Conservation (phyloP, 2,113 vertebrate species). For the Antigone vipio region DNA sequence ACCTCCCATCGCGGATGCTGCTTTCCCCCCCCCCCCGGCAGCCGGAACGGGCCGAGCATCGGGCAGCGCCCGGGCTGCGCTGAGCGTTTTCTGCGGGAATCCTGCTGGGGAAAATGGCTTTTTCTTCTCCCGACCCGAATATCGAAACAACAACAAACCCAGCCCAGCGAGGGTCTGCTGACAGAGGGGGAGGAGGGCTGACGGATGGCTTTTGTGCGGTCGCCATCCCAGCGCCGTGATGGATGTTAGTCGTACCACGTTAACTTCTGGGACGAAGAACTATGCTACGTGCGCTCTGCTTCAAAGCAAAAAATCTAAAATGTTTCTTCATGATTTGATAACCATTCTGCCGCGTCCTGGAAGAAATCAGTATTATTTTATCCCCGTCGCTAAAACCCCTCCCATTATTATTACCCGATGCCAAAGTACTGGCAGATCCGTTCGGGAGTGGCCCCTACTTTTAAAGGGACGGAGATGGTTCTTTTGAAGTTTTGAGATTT, state of each 20-base stretch:
- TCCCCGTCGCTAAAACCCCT: neutral
- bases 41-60: neutral
- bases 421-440: neutral
- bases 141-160: neutral
- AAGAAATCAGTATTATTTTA: neutral
- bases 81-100: neutral
- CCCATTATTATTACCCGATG: neutral
- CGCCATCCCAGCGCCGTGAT: neutral
- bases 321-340: neutral
- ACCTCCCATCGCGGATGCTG: too few species aligned
- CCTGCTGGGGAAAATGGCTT: neutral
- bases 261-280: neutral
- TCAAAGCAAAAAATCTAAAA: neutral
- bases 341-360: neutral
- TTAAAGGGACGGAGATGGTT: neutral
- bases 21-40: too few species aligned
- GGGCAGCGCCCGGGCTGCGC: neutral
- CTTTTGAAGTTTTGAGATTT: neutral
- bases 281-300: fast-evolving
- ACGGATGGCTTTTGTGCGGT: neutral
- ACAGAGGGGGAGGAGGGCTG: neutral
- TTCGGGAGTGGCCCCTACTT: neutral
- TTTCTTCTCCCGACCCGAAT: neutral
- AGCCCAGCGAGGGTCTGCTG: fast-evolving
- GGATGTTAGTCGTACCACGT: fast-evolving